Conservation (phyloP, 2,888 invertebrate species). For the Aphodius sticticus region DNA sequence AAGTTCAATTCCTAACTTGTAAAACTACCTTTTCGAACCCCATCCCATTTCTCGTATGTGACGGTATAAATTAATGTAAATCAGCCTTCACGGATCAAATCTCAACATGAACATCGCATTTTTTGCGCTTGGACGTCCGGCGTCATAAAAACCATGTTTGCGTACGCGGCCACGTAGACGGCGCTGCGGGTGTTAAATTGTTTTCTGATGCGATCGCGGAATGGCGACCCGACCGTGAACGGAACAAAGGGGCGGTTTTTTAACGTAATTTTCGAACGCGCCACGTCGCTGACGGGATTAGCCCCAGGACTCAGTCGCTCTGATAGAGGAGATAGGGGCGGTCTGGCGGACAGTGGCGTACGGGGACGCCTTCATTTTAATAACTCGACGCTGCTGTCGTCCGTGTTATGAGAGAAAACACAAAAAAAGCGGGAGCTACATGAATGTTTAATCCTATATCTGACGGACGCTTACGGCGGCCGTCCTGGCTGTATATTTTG, state of each 20-base stretch:
- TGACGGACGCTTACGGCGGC: conserved; percentile 4
- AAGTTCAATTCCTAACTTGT: too few species aligned
- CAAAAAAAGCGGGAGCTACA: background rate
- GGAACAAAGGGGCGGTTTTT: background rate
- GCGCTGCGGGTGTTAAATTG: background rate
- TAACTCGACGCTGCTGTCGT: background rate
- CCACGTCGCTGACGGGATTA: background rate
- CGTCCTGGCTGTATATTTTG: background rate
- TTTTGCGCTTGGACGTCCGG: background rate
- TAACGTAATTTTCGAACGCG: background rate
- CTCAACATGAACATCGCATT: too few species aligned
- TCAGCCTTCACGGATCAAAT: too few species aligned
- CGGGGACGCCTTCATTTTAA: background rate
- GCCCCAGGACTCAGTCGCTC: background rate
- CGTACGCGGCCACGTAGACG: background rate
- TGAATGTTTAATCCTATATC: background rate
- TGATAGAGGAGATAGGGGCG: background rate
- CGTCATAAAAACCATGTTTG: background rate
- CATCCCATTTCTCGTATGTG: too few species aligned
- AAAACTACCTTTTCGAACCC: too few species aligned
- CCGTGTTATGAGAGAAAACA: conserved; percentile 4
- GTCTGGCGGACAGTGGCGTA: background rate
- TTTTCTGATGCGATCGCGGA: background rate
- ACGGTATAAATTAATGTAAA: too few species aligned
- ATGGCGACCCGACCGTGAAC: background rate